Evolutionary conservation across 2,797 vertebrate genomes (phyloP).

Genomic region (Neosalanx taihuensis): DNA sequence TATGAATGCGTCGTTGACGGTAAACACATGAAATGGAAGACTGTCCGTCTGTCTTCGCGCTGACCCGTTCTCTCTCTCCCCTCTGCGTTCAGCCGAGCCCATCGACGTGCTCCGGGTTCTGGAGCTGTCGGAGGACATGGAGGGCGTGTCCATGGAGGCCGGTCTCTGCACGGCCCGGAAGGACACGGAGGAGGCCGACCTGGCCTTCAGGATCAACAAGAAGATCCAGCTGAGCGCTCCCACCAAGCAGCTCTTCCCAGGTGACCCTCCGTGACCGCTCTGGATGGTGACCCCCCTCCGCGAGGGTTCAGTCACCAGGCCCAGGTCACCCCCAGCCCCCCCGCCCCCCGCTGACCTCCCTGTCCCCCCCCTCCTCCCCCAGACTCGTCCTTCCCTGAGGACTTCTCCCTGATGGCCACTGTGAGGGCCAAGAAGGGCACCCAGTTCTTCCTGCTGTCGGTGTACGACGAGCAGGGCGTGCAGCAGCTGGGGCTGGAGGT

Average conservation of each 20-base stretch:
- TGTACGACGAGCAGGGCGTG: conserved; percentile 79
- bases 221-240: conserved; percentile 78
- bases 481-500: conserved; percentile 86
- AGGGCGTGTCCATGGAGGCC: conserved; percentile 75
- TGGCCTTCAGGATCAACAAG: conserved; percentile 81
- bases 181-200: conserved; percentile 69
- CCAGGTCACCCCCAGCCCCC: no score
- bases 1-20: no score
- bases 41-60: not conserved
- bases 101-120: conserved; percentile 79
- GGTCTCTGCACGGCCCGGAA: conserved; percentile 80
- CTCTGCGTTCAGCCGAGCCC: conserved; percentile 58
- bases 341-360: no score
- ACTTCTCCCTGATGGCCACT: conserved; percentile 86
- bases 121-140: conserved; percentile 73
- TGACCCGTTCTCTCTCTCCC: conserved; percentile 7
- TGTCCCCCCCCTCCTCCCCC: not conserved
- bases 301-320: no score
- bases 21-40: no score
- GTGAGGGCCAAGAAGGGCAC: conserved; percentile 75
- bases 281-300: no score
- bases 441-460: conserved; percentile 81
- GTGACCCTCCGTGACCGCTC: conserved; percentile 54
- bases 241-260: conserved; percentile 83
- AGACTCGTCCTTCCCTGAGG: conserved; percentile 81